phyloP scores from a whole-genome alignment of 2,888 invertebrate species.

The Margaritifera margaritifera region DNA sequence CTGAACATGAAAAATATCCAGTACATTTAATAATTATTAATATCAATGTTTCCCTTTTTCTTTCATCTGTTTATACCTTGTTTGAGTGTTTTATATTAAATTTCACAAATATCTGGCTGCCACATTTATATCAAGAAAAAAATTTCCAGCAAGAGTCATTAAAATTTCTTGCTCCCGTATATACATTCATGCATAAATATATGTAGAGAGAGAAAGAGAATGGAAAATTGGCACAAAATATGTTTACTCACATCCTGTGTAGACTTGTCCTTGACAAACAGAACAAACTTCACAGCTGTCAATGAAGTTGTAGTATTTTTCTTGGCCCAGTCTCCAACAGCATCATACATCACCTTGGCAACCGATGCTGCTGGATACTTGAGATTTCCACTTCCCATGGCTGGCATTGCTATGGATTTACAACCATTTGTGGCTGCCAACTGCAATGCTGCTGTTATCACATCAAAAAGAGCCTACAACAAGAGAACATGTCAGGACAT shows the following conservation, averaged over 20 bases:
- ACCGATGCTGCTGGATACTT: constrained; percentile 20
- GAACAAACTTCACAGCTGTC: constrained; percentile 20
- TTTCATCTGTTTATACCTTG: too few relatives aligned
- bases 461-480: constrained; percentile 13
- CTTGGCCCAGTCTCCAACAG: constrained; percentile 6
- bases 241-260: constrained; percentile 6
- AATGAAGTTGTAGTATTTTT: constrained; percentile 7
- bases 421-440: constrained; percentile 10
- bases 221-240: too few relatives aligned
- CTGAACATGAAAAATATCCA: too few relatives aligned
- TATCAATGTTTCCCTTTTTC: too few relatives aligned
- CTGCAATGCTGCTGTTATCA: constrained; percentile 9
- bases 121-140: too few relatives aligned
- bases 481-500: neutral
- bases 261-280: constrained; percentile 26
- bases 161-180: too few relatives aligned
- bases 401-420: constrained; percentile 30
- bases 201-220: too few relatives aligned
- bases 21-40: too few relatives aligned
- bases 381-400: constrained; percentile 30
- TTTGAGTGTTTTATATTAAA: too few relatives aligned
- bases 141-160: too few relatives aligned
- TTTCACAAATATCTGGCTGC: too few relatives aligned
- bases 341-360: constrained; percentile 19
- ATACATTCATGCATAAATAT: too few relatives aligned